phyloP scores from a whole-genome alignment of 2,113 vertebrate species.

The Phylloscopus whistleri region DNA sequence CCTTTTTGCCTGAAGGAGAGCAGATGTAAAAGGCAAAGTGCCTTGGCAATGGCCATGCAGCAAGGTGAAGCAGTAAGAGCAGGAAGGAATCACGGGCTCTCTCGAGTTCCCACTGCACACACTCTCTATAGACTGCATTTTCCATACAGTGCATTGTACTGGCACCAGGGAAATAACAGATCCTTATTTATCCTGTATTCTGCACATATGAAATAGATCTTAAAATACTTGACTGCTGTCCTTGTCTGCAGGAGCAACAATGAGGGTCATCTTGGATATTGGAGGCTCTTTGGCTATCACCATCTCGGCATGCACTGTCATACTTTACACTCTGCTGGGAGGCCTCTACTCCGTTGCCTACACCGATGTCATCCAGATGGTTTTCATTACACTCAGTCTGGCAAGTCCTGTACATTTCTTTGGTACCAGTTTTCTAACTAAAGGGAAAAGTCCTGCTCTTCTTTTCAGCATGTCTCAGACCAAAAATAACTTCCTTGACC shows the following conservation, averaged over 20 bases:
- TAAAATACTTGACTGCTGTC: background rate
- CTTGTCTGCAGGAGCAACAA: slow-evolving; percentile 75
- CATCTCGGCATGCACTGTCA: slow-evolving; percentile 77
- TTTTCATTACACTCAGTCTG: slow-evolving; percentile 81
- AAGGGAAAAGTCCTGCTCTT: background rate
- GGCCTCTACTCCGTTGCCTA: slow-evolving; percentile 86
- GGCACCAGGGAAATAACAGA: background rate
- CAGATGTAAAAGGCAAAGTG: background rate
- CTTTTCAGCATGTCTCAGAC: background rate
- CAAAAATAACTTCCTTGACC: background rate
- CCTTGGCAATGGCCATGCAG: background rate
- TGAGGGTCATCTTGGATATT: slow-evolving; percentile 81
- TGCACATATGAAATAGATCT: background rate
- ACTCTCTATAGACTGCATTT: background rate
- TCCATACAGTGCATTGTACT: background rate
- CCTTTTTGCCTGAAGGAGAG: background rate
- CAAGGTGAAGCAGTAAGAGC: background rate
- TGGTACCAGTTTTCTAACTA: background rate
- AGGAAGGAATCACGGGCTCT: background rate
- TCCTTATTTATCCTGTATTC: background rate
- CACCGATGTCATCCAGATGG: slow-evolving; percentile 82
- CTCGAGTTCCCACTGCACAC: background rate
- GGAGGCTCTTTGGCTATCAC: slow-evolving; percentile 73
- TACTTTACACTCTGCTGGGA: slow-evolving; percentile 81
- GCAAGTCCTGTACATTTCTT: slow-evolving; percentile 58